Percentiles rank a stretch among this genome's conserved stretches.
Evolutionary conservation across 2,888 invertebrate species (phyloP).

Genomic region (Tortricodes alternella): DNA sequence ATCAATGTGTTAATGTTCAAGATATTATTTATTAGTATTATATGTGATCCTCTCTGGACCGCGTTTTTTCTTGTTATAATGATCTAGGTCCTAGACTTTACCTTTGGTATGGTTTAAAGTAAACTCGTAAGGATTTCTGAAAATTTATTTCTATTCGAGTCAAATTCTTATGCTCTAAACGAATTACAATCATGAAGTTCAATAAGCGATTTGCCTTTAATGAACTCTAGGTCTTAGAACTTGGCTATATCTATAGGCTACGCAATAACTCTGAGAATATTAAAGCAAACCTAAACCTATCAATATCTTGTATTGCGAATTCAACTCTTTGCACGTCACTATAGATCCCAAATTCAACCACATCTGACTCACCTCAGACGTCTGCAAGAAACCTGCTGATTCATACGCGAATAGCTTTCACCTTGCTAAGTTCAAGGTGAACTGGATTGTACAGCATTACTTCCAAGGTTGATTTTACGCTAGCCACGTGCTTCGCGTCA

Average conservation of each 20-base stretch:
- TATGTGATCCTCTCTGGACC: too few species aligned
- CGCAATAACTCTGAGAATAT: neutral
- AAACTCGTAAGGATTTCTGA: too few species aligned
- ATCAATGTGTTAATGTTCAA: too few species aligned
- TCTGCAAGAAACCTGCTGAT: conserved; percentile 34
- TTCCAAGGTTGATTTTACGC: conserved; percentile 42
- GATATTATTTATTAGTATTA: too few species aligned
- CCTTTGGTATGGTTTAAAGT: too few species aligned
- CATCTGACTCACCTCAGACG: neutral
- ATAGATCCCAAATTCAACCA: neutral
- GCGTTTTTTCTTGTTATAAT: too few species aligned
- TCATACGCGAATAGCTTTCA: conserved; percentile 43
- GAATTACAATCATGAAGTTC: too few species aligned
- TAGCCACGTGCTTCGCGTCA: conserved; percentile 28
- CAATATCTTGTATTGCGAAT: neutral
- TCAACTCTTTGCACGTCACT: neutral
- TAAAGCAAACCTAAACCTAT: neutral
- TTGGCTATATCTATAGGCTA: neutral
- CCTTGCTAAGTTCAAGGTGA: conserved; percentile 52
- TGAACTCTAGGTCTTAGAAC: too few species aligned
- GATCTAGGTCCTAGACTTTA: too few species aligned
- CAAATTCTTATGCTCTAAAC: too few species aligned
- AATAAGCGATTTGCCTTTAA: too few species aligned
- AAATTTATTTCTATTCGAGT: too few species aligned
- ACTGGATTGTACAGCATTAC: conserved; percentile 32